Evolutionary conservation across 92 coral and sea anemone species (phyloP), one percentile per base, ranked within the genome.

Genomic region (Porites lobata): DNA sequence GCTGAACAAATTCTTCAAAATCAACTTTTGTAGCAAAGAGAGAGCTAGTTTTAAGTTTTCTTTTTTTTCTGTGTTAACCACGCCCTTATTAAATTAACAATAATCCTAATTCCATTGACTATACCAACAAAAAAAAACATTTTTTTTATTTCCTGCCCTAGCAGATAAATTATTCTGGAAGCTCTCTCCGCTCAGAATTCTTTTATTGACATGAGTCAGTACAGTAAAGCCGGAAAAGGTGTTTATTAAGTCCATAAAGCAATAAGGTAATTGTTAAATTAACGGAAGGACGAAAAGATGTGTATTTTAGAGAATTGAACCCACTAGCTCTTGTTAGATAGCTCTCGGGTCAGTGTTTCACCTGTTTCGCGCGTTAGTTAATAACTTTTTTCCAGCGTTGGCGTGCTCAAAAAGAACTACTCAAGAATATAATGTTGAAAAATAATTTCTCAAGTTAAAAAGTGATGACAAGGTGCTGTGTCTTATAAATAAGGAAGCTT

Each of bases 51-150:
- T 7, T 12, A 29, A 47, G 15, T 15, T 32, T 53, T 50, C 65
- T 51, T 53, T 63, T 79, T 79, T 63, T 51, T 75, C 75, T 66
- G 65, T 80, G 75, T 80, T 65, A 69, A 82, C 11, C 19, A 24
- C 3, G 3, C 2, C 26, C 14, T 17, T 58, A 20, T 11, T 50
- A 12, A 65, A 56, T 53, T 32, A 70, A 63, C 32, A 54, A 32
- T 69, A 69, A 69, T 71, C 69, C 56, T 56, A 29, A 29, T 71
- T 61, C 43, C 13, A 54, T 58, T 82, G 64, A 70, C 56, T 82
- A 57, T 58, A 69, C 78, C 26, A 70, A 82, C 69, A 72, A 57
- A 70, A n/a, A 38, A 38, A 4, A 38, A 5, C 13, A 8, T n/a
- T 29, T 56, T 54, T 32, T 38, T 24, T 61, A 78, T 69, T 82